Conservation (phyloP, 2,888 invertebrate species). For the Xestia xanthographa region DNA sequence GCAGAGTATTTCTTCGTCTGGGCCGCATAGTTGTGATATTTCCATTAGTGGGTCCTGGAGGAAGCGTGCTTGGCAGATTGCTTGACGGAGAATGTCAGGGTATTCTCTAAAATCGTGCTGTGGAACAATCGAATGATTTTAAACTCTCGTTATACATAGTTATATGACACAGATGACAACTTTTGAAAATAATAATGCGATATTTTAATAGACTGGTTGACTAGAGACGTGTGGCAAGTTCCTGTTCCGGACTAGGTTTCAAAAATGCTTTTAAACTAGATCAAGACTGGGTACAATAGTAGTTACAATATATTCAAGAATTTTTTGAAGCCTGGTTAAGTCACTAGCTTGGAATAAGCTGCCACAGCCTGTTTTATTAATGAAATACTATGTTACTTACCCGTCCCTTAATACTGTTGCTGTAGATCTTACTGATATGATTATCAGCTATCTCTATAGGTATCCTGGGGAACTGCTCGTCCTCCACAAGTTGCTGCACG, state of each 20-base stretch:
- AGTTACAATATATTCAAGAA: background rate
- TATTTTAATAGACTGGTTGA: background rate
- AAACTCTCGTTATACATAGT: background rate
- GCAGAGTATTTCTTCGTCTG: conserved; percentile 99
- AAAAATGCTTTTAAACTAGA: background rate
- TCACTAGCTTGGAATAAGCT: background rate
- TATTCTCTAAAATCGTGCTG: conserved; percentile 97
- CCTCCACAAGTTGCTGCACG: conserved; percentile 93
- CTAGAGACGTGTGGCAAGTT: background rate
- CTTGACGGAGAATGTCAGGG: conserved; percentile 97
- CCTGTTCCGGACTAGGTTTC: background rate
- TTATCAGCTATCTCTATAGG: conserved; percentile 98
- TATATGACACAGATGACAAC: background rate
- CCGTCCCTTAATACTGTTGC: conserved; percentile 96
- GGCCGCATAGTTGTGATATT: conserved; percentile 98
- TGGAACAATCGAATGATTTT: conserved; percentile 34
- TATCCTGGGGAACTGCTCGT: conserved; percentile 96
- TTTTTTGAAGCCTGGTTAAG: background rate
- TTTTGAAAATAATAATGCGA: background rate
- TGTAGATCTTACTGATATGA: conserved; percentile 97
- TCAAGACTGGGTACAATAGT: too few relatives aligned
- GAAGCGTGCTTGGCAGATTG: conserved; percentile 97
- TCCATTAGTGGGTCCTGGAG: conserved; percentile 99
- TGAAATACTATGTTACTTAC: conserved; percentile 77
- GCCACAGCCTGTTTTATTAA: background rate